These are phyloP conservation scores for Drosophila punjabiensis DNA, from an alignment of 1,140 invertebrate genomes.

Conservation along the genomic window DNA sequence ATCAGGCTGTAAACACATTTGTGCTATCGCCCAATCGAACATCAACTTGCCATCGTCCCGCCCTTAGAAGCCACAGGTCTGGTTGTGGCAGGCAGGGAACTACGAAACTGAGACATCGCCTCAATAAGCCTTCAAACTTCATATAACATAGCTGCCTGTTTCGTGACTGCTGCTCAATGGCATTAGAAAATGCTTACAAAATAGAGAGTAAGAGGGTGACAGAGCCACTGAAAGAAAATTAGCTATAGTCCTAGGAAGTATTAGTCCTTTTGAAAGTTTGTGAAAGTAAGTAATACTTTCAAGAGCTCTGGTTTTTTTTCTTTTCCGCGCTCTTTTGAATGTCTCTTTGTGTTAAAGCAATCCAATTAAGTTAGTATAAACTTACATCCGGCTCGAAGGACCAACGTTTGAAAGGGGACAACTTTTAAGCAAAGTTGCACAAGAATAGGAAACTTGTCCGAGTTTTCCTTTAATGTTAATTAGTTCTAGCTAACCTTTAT, in stretches of 20 bases:
- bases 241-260: background rate
- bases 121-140: constrained; percentile 48
- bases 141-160: constrained; percentile 40
- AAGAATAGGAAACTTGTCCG: too few relatives aligned
- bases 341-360: too few relatives aligned
- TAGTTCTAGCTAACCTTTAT: too few relatives aligned
- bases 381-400: background rate
- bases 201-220: constrained; percentile 10
- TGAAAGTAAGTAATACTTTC: background rate
- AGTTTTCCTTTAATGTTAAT: too few relatives aligned
- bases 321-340: too few relatives aligned
- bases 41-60: background rate
- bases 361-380: too few relatives aligned
- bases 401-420: background rate
- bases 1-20: constrained; percentile 36
- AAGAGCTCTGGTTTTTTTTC: background rate
- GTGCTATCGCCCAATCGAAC: background rate
- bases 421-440: too few relatives aligned
- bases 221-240: constrained; percentile 7
- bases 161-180: constrained; percentile 47
- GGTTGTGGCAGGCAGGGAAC: constrained; percentile 26
- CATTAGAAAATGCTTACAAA: constrained; percentile 31
- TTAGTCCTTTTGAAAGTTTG: background rate
- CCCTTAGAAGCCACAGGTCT: constrained; percentile 39
- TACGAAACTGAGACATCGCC: constrained; percentile 52